These are phyloP conservation scores for Calyptommatus sinebrachiatus DNA, from an alignment of 2,113 vertebrate species.

Conservation along the genomic window DNA sequence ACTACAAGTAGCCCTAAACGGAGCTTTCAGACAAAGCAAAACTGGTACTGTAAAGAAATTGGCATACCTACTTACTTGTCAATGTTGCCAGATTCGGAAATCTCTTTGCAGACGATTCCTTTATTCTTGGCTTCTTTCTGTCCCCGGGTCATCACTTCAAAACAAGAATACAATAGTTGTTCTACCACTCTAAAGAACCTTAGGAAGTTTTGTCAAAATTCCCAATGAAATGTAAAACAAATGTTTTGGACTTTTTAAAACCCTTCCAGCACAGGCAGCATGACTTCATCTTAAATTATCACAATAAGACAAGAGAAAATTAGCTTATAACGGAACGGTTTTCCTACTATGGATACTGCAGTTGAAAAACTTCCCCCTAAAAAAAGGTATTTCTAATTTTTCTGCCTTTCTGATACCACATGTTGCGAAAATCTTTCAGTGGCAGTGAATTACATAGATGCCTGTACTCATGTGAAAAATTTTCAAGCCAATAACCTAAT, in stretches of 20 bases:
- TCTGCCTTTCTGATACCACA: neutral
- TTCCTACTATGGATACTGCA: slow-evolving; percentile 13
- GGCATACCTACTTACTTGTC: slow-evolving; percentile 75
- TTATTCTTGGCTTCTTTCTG: slow-evolving; percentile 64
- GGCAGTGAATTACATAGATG: neutral
- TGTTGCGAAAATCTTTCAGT: slow-evolving; percentile 5
- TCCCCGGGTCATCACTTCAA: slow-evolving; percentile 65
- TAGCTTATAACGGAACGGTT: neutral
- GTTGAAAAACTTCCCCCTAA: neutral
- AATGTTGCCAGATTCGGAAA: slow-evolving; percentile 43
- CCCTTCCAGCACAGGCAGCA: neutral
- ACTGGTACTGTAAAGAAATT: slow-evolving; percentile 15
- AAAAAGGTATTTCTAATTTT: slow-evolving; percentile 14
- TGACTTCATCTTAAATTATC: neutral
- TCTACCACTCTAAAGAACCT: neutral
- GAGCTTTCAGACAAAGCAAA: neutral
- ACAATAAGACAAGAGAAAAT: neutral
- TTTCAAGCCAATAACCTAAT: slow-evolving; percentile 19
- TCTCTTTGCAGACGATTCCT: slow-evolving; percentile 31
- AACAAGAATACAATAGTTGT: slow-evolving; percentile 36
- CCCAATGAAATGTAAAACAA: neutral
- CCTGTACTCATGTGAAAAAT: slow-evolving; percentile 6
- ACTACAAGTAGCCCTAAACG: neutral
- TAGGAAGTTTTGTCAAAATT: neutral
- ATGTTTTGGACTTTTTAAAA: neutral